A percentile compares a stretch with the other conserved stretches of the same genome.
Conservation (phyloP, 2,113 vertebrate species). For the Isichthys henryi region DNA sequence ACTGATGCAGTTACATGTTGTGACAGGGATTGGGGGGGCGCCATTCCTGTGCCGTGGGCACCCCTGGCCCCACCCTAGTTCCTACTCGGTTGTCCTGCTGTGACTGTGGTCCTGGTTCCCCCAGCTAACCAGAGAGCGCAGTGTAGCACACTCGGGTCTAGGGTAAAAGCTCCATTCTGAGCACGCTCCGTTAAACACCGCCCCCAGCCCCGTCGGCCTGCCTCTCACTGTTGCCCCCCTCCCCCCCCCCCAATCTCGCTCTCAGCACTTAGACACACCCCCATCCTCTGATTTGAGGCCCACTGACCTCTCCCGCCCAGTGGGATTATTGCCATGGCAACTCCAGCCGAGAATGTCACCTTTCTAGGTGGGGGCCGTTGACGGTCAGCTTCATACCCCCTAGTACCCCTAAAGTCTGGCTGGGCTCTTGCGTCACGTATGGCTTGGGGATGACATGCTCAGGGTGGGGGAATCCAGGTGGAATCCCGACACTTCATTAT, state of each 20-base stretch:
- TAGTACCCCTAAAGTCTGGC: not conserved
- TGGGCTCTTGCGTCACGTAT: not conserved
- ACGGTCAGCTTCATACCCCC: not conserved
- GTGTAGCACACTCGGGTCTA: not conserved
- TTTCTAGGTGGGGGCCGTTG: not conserved
- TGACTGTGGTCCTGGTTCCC: not conserved
- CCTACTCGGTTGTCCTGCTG: not conserved
- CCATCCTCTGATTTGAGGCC: slow-evolving; percentile 5
- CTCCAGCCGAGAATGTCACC: not conserved
- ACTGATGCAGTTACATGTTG: not conserved
- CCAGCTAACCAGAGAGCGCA: not conserved
- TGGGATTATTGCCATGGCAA: not conserved
- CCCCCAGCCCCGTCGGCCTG: not conserved
- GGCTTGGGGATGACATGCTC: not conserved
- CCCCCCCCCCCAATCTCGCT: not conserved
- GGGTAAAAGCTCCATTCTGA: not conserved
- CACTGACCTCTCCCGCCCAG: not conserved
- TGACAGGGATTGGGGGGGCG: not conserved
- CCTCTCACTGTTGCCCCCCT: not conserved
- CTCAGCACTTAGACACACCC: slow-evolving; percentile 16
- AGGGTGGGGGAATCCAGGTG: not conserved
- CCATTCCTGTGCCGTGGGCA: not conserved
- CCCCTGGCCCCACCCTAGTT: not conserved
- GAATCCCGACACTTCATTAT: not conserved
- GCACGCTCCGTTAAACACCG: not conserved